Base-by-base conservation (phyloP, 2,797 vertebrate genomes). In the Dermochelys coriacea region DNA sequence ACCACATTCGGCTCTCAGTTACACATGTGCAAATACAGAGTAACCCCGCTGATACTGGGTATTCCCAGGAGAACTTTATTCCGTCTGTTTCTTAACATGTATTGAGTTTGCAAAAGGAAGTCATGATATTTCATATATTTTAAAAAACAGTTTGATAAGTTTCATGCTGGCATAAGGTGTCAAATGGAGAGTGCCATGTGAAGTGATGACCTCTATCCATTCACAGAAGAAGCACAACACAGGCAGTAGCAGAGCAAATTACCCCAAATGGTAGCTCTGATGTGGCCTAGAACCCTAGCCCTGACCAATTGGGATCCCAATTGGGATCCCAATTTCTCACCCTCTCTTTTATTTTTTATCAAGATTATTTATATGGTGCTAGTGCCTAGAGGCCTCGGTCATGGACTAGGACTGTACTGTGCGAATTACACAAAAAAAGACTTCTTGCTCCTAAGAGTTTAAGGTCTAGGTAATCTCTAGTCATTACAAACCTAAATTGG, bases 31-130 rank as follows among this genome's bases (percentile, higher is more conserved):
- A 92, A 85, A 91, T 59, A 16, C 54, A 55, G 59, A 87, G 51
- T 74, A 85, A 88, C 4, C 61, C 34, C 25, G 45, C 12, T 45
- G 41, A 23, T 80, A 29, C 61, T 50, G 11, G 0, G 12, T 31
- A 29, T 31, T 61, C 31, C 29, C 6, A 3, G 0, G 91, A 34
- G 37, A 85, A 14, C 55, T 81, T 81, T 23, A 94, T 55, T 88
- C 90, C n/a, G 91, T 23, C 61, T 82, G 29, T 54, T 93, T 87
- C 11, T 41, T 95, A 54, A 89, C 29, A 11, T 87, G 57, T 79
- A 94, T 6, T 64, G 64, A 80, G 14, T 7, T 15, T 5, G 54
- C 68, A 82, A 7, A 87, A 91, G 57, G 78, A 82, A 55, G 89
- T 79, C 2, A 45, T 74, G 34, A 2, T 51, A 6, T 50, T 64